A percentile compares a stretch with the other conserved stretches of the same genome.
Evolutionary conservation across 2,113 vertebrate species (phyloP).

Genomic region (Scytalopus superciliaris): DNA sequence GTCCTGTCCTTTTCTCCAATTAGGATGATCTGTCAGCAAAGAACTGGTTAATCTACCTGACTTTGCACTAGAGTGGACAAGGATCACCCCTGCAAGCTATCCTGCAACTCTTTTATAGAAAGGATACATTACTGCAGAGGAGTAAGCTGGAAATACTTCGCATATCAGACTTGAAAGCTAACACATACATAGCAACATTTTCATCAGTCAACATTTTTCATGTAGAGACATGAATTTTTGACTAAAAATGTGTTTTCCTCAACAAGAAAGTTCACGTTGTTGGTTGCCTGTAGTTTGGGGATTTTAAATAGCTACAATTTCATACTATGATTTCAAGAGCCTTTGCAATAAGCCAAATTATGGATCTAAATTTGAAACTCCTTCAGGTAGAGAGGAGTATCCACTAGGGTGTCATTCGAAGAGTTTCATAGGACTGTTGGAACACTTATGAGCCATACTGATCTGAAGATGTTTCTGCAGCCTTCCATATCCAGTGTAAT

Average conservation of each 20-base stretch:
- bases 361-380: not conserved
- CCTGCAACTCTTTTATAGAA: not conserved
- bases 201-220: not conserved
- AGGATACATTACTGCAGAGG: not conserved
- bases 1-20: not conserved
- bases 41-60: not conserved
- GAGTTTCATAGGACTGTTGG: not conserved
- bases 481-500: not conserved
- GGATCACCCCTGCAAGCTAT: fast-evolving
- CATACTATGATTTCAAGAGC: not conserved
- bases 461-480: not conserved
- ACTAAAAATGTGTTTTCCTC: not conserved
- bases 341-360: not conserved
- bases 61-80: not conserved
- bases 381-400: not conserved
- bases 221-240: not conserved
- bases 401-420: not conserved
- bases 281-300: not conserved
- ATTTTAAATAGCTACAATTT: not conserved
- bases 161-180: not conserved
- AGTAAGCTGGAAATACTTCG: not conserved
- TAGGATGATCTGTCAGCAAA: not conserved
- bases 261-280: not conserved
- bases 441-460: not conserved
- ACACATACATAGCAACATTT: not conserved